Percentiles rank a stretch among this genome's conserved stretches.
phyloP scores from a whole-genome alignment of 2,888 invertebrate genomes.

The Synanthedon tipuliformis region DNA sequence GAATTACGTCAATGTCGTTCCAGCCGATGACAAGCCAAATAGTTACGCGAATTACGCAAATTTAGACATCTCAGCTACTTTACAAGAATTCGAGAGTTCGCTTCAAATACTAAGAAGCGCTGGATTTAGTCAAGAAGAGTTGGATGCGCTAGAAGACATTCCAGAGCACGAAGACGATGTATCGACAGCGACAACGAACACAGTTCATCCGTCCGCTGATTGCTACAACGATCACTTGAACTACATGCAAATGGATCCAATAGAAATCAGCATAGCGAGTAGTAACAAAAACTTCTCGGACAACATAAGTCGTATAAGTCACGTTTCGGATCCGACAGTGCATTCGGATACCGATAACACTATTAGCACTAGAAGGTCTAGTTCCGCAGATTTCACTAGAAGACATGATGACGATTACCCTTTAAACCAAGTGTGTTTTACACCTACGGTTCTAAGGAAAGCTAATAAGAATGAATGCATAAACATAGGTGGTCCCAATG shows the following conservation, averaged over 20 bases:
- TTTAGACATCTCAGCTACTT: slow-evolving; percentile 80
- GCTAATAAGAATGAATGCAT: slow-evolving; percentile 47
- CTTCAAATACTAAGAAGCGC: slow-evolving; percentile 74
- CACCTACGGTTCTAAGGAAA: slow-evolving; percentile 53
- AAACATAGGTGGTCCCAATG: slow-evolving; percentile 32
- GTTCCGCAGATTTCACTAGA: slow-evolving; percentile 74
- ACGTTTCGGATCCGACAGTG: slow-evolving; percentile 59
- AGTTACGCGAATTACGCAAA: slow-evolving; percentile 74
- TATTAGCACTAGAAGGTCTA: slow-evolving; percentile 65
- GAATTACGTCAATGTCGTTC: slow-evolving; percentile 66
- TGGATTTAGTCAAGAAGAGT: slow-evolving; percentile 69
- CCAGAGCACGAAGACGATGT: slow-evolving; percentile 58
- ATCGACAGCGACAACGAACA: slow-evolving; percentile 49
- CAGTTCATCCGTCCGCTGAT: slow-evolving; percentile 43
- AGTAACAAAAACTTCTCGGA: slow-evolving; percentile 60
- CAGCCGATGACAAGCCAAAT: slow-evolving; percentile 30
- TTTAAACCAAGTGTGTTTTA: slow-evolving; percentile 46
- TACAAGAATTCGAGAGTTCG: slow-evolving; percentile 84
- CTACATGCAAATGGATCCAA: slow-evolving; percentile 54
- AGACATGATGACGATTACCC: slow-evolving; percentile 62
- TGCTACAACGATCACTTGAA: slow-evolving; percentile 49
- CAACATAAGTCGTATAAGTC: slow-evolving; percentile 66
- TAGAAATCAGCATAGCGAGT: slow-evolving; percentile 48
- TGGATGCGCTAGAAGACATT: slow-evolving; percentile 60
- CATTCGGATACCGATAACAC: slow-evolving; percentile 55